A percentile compares a stretch with the other conserved stretches of the same genome.
These are phyloP conservation scores for Caenorhabditis imperialis DNA, from an alignment of 2,888 invertebrate genomes.

Conservation along the genomic window DNA sequence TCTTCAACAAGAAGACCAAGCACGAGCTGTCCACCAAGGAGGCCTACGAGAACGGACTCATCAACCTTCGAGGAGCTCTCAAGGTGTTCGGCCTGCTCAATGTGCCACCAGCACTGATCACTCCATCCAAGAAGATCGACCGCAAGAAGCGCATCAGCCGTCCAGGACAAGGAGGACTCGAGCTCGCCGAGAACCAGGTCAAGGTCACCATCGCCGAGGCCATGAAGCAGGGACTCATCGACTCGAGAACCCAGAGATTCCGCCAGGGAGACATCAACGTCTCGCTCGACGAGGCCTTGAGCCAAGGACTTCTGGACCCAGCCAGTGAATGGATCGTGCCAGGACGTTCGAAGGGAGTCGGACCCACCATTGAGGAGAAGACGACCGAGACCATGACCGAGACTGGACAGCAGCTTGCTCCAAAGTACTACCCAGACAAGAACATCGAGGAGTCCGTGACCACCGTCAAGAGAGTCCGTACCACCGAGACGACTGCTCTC, in stretches of 20 bases:
- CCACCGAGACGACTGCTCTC: conserved; percentile 77
- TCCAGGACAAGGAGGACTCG: conserved; percentile 80
- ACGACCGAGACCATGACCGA: conserved; percentile 77
- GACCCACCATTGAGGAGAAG: conserved; percentile 78
- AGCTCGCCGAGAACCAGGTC: conserved; percentile 78
- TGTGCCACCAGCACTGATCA: conserved; percentile 81
- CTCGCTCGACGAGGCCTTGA: conserved; percentile 79
- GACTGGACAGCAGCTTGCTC: conserved; percentile 78
- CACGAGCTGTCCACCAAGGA: conserved; percentile 87
- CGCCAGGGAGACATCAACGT: conserved; percentile 82
- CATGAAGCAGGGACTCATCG: conserved; percentile 86
- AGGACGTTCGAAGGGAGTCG: conserved; percentile 67
- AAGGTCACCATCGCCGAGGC: conserved; percentile 87
- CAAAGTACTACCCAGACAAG: conserved; percentile 75
- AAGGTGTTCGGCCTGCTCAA: conserved; percentile 88
- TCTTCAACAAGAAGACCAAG: conserved; percentile 71
- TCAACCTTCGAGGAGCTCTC: conserved; percentile 90
- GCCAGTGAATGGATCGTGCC: conserved; percentile 78
- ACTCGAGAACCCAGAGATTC: conserved; percentile 80
- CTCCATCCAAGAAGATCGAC: conserved; percentile 84
- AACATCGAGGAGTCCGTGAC: conserved; percentile 77
- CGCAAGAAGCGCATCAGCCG: conserved; percentile 89
- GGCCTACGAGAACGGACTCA: conserved; percentile 88
- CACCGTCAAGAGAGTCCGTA: conserved; percentile 76
- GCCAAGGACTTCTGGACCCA: conserved; percentile 77